Percentiles rank a stretch among this genome's conserved stretches.
phyloP scores from a whole-genome alignment of 2,113 vertebrate genomes.

The Scopus umbretta region DNA sequence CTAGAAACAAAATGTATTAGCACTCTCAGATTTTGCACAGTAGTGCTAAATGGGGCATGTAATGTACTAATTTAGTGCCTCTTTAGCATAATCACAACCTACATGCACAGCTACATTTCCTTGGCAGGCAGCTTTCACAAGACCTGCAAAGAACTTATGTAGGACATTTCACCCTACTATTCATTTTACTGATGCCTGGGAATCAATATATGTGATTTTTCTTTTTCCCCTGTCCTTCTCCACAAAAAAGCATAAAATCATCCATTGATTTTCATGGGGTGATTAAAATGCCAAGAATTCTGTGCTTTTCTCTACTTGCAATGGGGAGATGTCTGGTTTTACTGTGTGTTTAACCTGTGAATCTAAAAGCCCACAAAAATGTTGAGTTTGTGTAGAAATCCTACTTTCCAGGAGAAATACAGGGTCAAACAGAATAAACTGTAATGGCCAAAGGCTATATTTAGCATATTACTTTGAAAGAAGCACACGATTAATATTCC shows the following conservation, averaged over 20 bases:
- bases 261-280: constrained; percentile 10
- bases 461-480: background rate
- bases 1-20: constrained; percentile 78
- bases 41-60: constrained; percentile 75
- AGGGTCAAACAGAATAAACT: background rate
- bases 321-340: background rate
- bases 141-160: constrained; percentile 46
- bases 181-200: background rate
- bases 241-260: background rate
- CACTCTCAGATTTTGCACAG: constrained; percentile 75
- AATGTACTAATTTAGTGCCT: constrained; percentile 78
- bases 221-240: background rate
- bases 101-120: constrained; percentile 45
- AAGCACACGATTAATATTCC: background rate
- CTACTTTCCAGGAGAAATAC: background rate
- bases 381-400: background rate
- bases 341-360: background rate
- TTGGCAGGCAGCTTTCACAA: constrained; percentile 43
- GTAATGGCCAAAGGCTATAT: background rate
- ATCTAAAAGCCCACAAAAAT: background rate
- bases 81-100: constrained; percentile 69
- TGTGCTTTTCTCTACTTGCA: background rate
- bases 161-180: background rate
- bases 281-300: background rate
- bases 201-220: background rate